Evolutionary conservation across 2,888 invertebrate genomes (phyloP).

Genomic region (Norana najaformis): DNA sequence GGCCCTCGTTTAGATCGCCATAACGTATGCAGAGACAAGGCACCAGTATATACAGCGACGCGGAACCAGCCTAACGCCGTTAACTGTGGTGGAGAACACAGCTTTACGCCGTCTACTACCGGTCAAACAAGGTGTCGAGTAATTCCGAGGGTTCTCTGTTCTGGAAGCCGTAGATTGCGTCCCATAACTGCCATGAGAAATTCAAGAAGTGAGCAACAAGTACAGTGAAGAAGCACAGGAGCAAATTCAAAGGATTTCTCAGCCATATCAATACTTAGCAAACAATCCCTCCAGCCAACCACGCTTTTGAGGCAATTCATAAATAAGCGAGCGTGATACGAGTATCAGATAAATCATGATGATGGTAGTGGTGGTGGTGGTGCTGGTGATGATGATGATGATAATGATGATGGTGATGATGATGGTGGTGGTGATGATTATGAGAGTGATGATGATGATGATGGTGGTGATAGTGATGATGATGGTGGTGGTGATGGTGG

Average conservation of each 20-base stretch:
- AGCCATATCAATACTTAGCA: too few relatives aligned
- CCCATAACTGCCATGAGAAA: not conserved
- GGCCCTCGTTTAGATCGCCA: not conserved
- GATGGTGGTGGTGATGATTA: conserved; percentile 31
- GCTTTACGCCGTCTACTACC: not conserved
- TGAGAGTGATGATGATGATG: conserved; percentile 30
- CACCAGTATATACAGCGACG: not conserved
- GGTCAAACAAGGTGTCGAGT: not conserved
- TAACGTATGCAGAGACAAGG: too few relatives aligned
- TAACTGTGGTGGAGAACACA: not conserved
- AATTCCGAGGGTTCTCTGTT: not conserved
- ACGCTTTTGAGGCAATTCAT: too few relatives aligned
- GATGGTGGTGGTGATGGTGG: not conserved
- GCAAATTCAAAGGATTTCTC: too few relatives aligned
- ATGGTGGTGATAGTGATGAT: conserved; percentile 16
- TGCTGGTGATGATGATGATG: conserved; percentile 31
- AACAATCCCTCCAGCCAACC: too few relatives aligned
- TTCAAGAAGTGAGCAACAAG: too few relatives aligned
- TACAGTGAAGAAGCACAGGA: too few relatives aligned
- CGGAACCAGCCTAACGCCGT: not conserved
- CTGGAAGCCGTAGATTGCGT: not conserved
- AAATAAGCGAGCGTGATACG: too few relatives aligned
- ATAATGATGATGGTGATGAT: conserved; percentile 28
- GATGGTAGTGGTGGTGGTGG: conserved; percentile 15
- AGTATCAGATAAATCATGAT: conserved; percentile 25